Conservation (phyloP, 1,140 invertebrate species). For the Mizuhopecten yessoensis region DNA sequence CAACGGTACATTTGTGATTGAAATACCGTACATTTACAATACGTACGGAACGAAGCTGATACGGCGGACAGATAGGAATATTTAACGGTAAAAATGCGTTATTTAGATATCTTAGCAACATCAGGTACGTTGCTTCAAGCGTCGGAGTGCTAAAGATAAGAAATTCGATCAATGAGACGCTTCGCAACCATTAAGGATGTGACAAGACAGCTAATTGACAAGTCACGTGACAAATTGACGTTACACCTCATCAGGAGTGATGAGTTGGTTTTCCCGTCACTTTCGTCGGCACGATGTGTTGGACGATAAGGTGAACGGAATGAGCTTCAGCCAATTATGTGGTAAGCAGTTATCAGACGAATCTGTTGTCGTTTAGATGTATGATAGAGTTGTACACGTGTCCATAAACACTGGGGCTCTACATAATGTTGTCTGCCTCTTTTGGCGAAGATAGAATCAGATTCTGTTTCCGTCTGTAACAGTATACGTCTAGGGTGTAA, state of each 20-base stretch:
- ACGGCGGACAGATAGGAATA: background rate
- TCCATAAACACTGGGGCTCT: no score
- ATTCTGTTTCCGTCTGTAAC: background rate
- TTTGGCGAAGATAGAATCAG: background rate
- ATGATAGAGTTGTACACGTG: background rate
- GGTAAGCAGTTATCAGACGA: background rate
- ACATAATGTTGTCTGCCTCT: background rate
- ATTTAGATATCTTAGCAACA: background rate
- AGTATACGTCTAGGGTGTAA: background rate
- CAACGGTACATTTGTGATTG: no score
- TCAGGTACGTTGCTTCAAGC: background rate
- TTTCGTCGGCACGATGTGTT: background rate
- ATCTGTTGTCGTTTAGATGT: background rate
- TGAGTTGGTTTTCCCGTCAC: background rate
- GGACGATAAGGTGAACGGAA: background rate
- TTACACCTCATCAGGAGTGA: background rate
- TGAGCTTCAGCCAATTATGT: background rate
- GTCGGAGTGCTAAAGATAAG: background rate
- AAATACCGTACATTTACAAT: no score
- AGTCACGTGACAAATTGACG: slow-evolving; percentile 9
- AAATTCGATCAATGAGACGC: slow-evolving; percentile 1
- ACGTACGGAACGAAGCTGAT: no score
- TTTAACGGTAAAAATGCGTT: slow-evolving; percentile 6
- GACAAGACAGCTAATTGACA: slow-evolving; percentile 18
- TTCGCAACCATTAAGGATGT: background rate